These are phyloP conservation scores for Polypedilum vanderplanki DNA, from an alignment of 1,140 invertebrate genomes.

Conservation along the genomic window DNA sequence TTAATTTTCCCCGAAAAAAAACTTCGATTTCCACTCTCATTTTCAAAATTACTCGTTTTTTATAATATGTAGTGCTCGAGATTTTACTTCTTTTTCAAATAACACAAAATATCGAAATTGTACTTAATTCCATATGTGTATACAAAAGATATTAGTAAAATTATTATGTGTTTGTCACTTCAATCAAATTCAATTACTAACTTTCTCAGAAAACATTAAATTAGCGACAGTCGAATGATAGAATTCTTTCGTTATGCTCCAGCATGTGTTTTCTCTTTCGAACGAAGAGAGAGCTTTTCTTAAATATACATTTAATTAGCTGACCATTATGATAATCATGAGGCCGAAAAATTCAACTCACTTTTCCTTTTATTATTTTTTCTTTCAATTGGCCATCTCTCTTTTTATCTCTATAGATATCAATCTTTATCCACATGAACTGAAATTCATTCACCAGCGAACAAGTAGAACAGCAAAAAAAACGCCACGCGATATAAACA, in stretches of 20 bases:
- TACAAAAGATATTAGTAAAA: no score
- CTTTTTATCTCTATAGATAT: no score
- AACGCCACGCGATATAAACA: not conserved
- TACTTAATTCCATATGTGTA: no score
- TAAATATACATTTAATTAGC: not conserved
- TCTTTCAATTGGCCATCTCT: no score
- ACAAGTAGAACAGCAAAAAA: conserved; percentile 12
- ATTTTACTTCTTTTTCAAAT: no score
- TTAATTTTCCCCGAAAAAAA: no score
- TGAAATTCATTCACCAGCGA: not conserved
- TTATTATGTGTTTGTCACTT: not conserved
- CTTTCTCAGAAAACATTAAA: not conserved
- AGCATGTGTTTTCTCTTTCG: not conserved
- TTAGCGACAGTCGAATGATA: not conserved
- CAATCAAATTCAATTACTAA: not conserved
- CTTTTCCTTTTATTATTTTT: not conserved
- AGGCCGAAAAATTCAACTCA: conserved; percentile 10
- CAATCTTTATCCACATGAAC: not conserved
- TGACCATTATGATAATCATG: conserved; percentile 18
- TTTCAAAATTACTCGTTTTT: no score
- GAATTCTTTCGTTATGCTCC: conserved; percentile 1
- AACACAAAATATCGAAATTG: no score
- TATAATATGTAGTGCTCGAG: no score
- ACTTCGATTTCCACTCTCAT: no score
- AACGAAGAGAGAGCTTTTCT: not conserved